Conservation (phyloP, 2,888 invertebrate genomes). For the Cryptosula pallasiana region DNA sequence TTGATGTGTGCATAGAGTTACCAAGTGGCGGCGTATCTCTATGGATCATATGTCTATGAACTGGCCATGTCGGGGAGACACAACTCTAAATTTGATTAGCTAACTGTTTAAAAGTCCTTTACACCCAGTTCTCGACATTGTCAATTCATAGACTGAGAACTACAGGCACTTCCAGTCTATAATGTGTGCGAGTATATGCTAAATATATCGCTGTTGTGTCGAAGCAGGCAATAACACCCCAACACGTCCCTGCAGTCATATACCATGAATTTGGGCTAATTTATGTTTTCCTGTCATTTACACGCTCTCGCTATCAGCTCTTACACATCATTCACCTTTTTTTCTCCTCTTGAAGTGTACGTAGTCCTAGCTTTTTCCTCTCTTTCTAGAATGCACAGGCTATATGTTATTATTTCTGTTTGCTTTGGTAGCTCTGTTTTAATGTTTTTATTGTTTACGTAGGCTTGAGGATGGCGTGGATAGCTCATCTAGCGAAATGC, state of each 20-base stretch:
- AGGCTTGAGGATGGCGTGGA: neutral
- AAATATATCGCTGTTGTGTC: no score
- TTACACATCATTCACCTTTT: neutral
- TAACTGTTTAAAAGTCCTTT: no score
- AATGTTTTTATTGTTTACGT: neutral
- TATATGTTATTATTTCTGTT: neutral
- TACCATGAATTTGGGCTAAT: no score
- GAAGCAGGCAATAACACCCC: no score
- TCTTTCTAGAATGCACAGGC: neutral
- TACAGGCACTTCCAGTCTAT: no score
- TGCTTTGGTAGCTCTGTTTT: neutral
- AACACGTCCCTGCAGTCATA: no score
- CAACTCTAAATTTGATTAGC: no score
- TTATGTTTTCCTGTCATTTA: neutral
- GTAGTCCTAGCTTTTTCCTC: neutral
- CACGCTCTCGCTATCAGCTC: neutral
- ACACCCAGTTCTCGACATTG: no score
- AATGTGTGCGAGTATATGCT: no score
- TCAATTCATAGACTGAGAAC: no score
- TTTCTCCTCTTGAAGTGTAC: neutral
- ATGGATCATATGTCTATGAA: neutral
- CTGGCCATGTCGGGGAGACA: no score
- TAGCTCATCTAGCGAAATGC: conserved; percentile 12
- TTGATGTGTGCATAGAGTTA: no score
- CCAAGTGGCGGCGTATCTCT: neutral